Evolutionary conservation across 2,113 vertebrate species (phyloP), one percentile per base, ranked within the genome.

Genomic region (Hyaena hyaena): DNA sequence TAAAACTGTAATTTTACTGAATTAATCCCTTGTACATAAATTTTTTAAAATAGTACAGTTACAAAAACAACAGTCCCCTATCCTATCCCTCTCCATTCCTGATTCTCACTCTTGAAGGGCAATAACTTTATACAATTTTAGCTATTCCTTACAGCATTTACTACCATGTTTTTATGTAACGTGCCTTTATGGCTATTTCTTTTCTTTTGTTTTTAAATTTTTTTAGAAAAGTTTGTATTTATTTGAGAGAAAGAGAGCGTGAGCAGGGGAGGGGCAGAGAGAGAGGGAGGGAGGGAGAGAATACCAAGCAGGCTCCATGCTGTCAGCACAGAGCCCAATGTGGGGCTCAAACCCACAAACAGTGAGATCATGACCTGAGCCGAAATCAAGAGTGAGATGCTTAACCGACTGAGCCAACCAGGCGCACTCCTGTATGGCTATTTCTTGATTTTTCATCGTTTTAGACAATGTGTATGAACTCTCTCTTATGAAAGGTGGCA

Each of bases 1-100:
- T 76, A 69, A 82, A 43, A 74, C 66, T 90, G 90, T 66, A 88
- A 33, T 96, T 48, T 77, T 90, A 50, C 50, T 77, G 73, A 86
- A 88, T 74, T 63, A 69, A 80, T 74, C 28, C 5, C 11, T 9
- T 82, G 17, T 86, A 7, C 23, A 74, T 81, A 74, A 55, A 85
- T 23, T 77, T 79, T 84, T 84, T 31, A 10, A 71, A 77, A 77
- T 50, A 61, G 15, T 69, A 71, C 19, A 26, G n/a, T 50, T 53
- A 53, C 55, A 88, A 88, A 74, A 81, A 65, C 26, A 81, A 53
- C 16, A 83, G 61, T 50, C 33, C 71, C 10, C 45, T 43, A 8
- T 66, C 43, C 28, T 6, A 76, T 50, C 39, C 45, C 19, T 88
- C n/a, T 94, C 53, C 28, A 24, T 87, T 87, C 58, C 68, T 82